Percentiles rank a stretch among this genome's conserved stretches.
Conservation (phyloP, 1,140 invertebrate species). For the Pemphigus obesinymphae region DNA sequence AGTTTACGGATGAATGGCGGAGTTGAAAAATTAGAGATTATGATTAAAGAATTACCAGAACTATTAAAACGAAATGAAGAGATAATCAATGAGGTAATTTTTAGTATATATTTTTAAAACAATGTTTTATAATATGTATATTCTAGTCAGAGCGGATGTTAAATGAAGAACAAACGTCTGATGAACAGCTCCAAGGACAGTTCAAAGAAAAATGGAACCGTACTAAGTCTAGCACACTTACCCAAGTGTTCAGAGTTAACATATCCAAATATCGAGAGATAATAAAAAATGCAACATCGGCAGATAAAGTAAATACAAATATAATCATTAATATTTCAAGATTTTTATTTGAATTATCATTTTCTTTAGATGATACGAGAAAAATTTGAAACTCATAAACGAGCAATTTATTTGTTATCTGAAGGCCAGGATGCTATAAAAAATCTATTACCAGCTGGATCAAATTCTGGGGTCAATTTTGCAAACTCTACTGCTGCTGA, state of each 20-base stretch:
- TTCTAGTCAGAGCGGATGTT: conserved; percentile 74
- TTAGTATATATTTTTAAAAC: not conserved
- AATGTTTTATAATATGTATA: conserved; percentile 8
- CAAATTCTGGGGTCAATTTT: conserved; percentile 52
- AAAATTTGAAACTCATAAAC: conserved; percentile 76
- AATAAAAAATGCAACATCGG: conserved; percentile 80
- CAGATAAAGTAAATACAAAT: conserved; percentile 58
- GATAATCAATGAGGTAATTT: conserved; percentile 82
- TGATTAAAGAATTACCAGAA: conserved; percentile 80
- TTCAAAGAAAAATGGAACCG: conserved; percentile 90
- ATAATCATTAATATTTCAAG: not conserved
- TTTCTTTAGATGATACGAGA: conserved; percentile 63
- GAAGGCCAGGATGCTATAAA: conserved; percentile 63
- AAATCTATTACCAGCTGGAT: conserved; percentile 60
- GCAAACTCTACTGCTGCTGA: conserved; percentile 59
- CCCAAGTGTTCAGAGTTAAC: conserved; percentile 81
- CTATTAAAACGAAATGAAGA: conserved; percentile 88
- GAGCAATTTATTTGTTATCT: conserved; percentile 78
- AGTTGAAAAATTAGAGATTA: conserved; percentile 53
- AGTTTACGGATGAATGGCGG: conserved; percentile 68
- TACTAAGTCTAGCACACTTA: conserved; percentile 81
- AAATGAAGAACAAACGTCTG: conserved; percentile 85
- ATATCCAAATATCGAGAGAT: conserved; percentile 86
- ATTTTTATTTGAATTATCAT: not conserved
- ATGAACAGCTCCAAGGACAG: conserved; percentile 79